These are phyloP conservation scores for Ips nitidus DNA, from an alignment of 1,140 invertebrate genomes.

Conservation along the genomic window DNA sequence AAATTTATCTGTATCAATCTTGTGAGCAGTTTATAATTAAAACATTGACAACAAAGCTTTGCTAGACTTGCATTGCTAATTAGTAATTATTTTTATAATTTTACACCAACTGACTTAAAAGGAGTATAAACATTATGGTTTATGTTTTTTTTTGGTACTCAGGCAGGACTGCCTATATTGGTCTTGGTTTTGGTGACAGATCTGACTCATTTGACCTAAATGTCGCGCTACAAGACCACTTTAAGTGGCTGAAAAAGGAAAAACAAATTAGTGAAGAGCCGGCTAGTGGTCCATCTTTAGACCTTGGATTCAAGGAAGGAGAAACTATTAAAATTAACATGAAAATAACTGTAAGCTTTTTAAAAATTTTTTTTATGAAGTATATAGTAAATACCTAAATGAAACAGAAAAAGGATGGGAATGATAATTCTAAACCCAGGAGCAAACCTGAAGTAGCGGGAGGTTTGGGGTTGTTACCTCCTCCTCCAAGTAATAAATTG, in stretches of 20 bases:
- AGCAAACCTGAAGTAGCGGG: slow-evolving; percentile 46
- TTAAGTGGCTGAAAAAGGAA: slow-evolving; percentile 94
- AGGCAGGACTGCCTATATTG: slow-evolving; percentile 95
- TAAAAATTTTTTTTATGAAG: not conserved
- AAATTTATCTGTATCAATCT: too few species aligned
- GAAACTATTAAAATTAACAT: slow-evolving; percentile 99
- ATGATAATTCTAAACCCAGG: slow-evolving; percentile 58
- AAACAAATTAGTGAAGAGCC: slow-evolving; percentile 85
- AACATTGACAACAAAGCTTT: too few species aligned
- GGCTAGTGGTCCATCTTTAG: slow-evolving; percentile 78
- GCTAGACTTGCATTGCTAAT: too few species aligned
- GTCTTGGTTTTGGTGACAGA: slow-evolving; percentile 95
- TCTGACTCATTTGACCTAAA: slow-evolving; percentile 99
- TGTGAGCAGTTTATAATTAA: too few species aligned
- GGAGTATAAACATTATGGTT: too few species aligned
- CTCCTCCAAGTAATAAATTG: slow-evolving; percentile 69
- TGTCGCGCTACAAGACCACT: slow-evolving; percentile 97
- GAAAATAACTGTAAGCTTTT: slow-evolving; percentile 84
- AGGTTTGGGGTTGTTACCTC: slow-evolving; percentile 70
- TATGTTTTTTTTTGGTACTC: not conserved
- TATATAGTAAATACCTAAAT: slow-evolving; percentile 4
- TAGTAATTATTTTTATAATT: too few species aligned
- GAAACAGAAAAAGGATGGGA: slow-evolving; percentile 83
- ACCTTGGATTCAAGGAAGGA: slow-evolving; percentile 97
- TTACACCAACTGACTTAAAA: too few species aligned